Percentiles rank a stretch among this genome's conserved stretches.
phyloP scores from a whole-genome alignment of 2,888 invertebrate genomes.

The Mesochorus sp. region DNA sequence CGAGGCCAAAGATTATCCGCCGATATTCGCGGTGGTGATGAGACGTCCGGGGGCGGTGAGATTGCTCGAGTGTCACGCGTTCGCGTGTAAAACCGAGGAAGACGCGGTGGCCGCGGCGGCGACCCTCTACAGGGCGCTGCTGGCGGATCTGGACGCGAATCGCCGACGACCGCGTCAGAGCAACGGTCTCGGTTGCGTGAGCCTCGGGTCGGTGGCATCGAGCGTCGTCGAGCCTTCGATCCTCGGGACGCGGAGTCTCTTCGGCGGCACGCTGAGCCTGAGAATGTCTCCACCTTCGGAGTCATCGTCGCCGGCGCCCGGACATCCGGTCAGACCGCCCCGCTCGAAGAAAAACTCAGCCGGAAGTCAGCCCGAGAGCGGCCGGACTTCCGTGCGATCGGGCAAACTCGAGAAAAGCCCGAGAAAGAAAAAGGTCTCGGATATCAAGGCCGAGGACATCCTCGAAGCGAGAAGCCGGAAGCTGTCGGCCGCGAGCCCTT shows the following conservation, averaged over 20 bases:
- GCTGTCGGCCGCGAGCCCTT: constrained; percentile 27
- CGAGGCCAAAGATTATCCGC: constrained; percentile 86
- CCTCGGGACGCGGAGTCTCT: constrained; percentile 56
- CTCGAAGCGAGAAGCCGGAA: constrained; percentile 74
- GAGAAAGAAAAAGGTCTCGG: constrained; percentile 73
- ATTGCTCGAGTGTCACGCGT: constrained; percentile 94
- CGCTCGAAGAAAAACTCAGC: constrained; percentile 88
- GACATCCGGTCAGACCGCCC: constrained; percentile 87
- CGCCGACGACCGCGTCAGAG: constrained; percentile 86
- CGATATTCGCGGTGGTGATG: constrained; percentile 95
- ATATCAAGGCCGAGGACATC: constrained; percentile 76
- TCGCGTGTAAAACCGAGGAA: constrained; percentile 94
- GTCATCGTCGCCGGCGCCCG: constrained; percentile 24
- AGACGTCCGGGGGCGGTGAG: constrained; percentile 89
- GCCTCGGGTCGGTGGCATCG: constrained; percentile 84
- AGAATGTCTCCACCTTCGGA: constrained; percentile 1
- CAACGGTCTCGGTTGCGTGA: constrained; percentile 90
- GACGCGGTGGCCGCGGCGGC: constrained; percentile 96
- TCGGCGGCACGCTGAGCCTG: constrained; percentile 41
- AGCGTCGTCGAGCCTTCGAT: constrained; percentile 67
- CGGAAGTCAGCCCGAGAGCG: constrained; percentile 71
- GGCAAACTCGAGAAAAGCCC: constrained; percentile 59
- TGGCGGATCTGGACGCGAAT: constrained; percentile 84
- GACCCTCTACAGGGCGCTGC: constrained; percentile 93
- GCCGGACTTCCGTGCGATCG: constrained; percentile 72